These are phyloP conservation scores for Macropis europaea DNA, from an alignment of 2,888 invertebrate species.

Conservation along the genomic window DNA sequence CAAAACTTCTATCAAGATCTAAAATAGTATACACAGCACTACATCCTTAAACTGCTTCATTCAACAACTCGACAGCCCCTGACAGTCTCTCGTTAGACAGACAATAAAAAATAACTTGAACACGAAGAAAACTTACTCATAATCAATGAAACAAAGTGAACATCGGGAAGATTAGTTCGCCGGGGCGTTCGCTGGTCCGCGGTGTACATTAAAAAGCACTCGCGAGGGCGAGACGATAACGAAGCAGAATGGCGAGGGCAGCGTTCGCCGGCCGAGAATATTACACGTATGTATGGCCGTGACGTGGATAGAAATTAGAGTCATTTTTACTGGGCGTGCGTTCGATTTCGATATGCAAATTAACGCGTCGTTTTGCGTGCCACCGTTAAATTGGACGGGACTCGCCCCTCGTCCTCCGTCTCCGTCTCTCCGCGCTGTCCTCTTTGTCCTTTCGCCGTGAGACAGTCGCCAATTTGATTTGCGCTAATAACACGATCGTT, in stretches of 20 bases:
- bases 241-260: background rate
- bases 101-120: too few relatives aligned
- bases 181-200: too few relatives aligned
- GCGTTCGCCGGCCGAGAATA: background rate
- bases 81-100: too few relatives aligned
- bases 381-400: conserved; percentile 44
- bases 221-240: too few relatives aligned
- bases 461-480: conserved; percentile 67
- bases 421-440: background rate
- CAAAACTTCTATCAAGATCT: too few relatives aligned
- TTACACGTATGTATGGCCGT: background rate
- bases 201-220: too few relatives aligned
- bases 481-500: conserved; percentile 73
- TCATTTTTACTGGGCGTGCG: conserved; percentile 28
- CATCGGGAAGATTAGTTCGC: too few relatives aligned
- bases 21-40: too few relatives aligned
- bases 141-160: too few relatives aligned
- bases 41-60: too few relatives aligned
- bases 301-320: conserved; percentile 32
- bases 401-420: conserved; percentile 5
- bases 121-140: too few relatives aligned
- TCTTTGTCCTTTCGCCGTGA: conserved; percentile 47
- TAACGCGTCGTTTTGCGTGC: conserved; percentile 42
- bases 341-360: conserved; percentile 63
- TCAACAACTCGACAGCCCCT: too few relatives aligned